phyloP scores from a whole-genome alignment of 2,888 invertebrate species.

The Dysmachus trigonus region DNA sequence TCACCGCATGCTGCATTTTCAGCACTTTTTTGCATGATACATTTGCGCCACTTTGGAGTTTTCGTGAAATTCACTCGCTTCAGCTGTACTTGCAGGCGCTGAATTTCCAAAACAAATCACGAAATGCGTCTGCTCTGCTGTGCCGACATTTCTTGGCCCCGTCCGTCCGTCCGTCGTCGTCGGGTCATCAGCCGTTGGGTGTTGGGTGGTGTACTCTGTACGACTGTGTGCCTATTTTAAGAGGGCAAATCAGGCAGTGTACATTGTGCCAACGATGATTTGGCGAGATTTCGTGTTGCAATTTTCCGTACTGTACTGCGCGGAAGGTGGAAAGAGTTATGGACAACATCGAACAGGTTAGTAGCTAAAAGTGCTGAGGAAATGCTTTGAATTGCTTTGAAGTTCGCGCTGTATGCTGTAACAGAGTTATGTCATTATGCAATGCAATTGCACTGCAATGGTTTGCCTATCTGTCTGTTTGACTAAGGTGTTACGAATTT shows the following conservation, averaged over 20 bases:
- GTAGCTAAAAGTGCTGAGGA: constrained; percentile 10
- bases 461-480: neutral
- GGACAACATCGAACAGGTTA: neutral
- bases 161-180: too few species aligned
- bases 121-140: constrained; percentile 26
- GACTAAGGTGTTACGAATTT: neutral
- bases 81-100: neutral
- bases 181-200: neutral
- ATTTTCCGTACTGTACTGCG: neutral
- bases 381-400: neutral
- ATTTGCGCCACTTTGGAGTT: neutral
- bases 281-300: constrained; percentile 14
- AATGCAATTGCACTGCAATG: neutral
- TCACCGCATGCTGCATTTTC: neutral
- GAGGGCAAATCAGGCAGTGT: neutral
- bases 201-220: neutral
- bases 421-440: constrained; percentile 22
- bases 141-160: neutral
- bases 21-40: neutral
- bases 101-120: constrained; percentile 40
- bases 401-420: constrained; percentile 9
- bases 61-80: neutral
- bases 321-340: constrained; percentile 29
- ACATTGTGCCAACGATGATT: neutral
- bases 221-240: neutral